These are phyloP conservation scores for Zele albiditarsus DNA, from an alignment of 2,888 invertebrate genomes.

Conservation along the genomic window DNA sequence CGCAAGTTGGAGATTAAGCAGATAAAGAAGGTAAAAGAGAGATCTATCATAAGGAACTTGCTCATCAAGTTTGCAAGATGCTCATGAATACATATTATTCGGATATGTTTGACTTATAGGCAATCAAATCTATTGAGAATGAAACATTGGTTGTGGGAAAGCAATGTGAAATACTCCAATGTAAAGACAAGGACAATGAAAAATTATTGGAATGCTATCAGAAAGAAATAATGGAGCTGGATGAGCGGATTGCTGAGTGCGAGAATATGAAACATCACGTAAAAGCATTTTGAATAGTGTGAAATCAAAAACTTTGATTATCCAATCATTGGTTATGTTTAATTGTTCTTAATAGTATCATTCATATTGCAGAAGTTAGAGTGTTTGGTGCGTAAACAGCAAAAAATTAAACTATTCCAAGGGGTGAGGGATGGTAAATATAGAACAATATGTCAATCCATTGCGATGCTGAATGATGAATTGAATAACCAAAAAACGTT, in stretches of 20 bases:
- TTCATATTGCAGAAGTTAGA: slow-evolving; percentile 74
- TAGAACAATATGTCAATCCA: slow-evolving; percentile 70
- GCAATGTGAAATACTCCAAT: slow-evolving; percentile 58
- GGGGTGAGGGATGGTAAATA: slow-evolving; percentile 71
- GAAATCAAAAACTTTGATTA: slow-evolving; percentile 14
- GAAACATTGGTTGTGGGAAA: slow-evolving; percentile 59
- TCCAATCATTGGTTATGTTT: neutral
- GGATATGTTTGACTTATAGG: slow-evolving; percentile 55
- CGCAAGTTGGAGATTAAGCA: slow-evolving; percentile 76
- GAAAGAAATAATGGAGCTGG: slow-evolving; percentile 61
- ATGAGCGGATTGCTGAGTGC: slow-evolving; percentile 69
- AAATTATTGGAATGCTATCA: slow-evolving; percentile 62
- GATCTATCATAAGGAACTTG: slow-evolving; percentile 17
- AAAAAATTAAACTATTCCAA: slow-evolving; percentile 78
- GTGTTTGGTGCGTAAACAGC: slow-evolving; percentile 80
- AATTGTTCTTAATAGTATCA: slow-evolving; percentile 16
- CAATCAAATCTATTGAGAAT: slow-evolving; percentile 65
- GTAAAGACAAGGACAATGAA: slow-evolving; percentile 64
- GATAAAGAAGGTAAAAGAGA: slow-evolving; percentile 70
- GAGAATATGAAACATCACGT: slow-evolving; percentile 72
- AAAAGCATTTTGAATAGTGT: slow-evolving; percentile 46
- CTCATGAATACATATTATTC: slow-evolving; percentile 21
- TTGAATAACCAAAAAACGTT: slow-evolving; percentile 76
- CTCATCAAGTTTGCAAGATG: slow-evolving; percentile 6
- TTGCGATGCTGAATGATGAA: slow-evolving; percentile 75